Conservation (phyloP, 2,797 vertebrate genomes). For the Poliocrania exsul region DNA sequence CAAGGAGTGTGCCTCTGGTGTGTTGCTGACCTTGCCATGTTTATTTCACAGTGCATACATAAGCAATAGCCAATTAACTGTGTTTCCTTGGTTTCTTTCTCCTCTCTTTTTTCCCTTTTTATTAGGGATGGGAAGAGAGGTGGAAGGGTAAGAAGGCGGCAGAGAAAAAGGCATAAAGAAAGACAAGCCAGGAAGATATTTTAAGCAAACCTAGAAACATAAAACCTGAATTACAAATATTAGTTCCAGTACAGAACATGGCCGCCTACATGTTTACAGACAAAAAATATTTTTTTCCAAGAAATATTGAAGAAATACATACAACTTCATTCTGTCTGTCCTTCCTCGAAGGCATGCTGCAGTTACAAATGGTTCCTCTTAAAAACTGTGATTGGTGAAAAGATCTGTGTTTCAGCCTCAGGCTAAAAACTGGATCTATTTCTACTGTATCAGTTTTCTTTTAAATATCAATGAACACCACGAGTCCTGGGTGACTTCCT, state of each 20-base stretch:
- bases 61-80: background rate
- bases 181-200: background rate
- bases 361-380: background rate
- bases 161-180: background rate
- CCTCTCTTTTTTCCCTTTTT: background rate
- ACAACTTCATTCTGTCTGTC: background rate
- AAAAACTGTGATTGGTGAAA: conserved; percentile 15
- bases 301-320: background rate
- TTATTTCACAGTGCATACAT: background rate
- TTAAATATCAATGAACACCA: conserved; percentile 26
- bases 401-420: background rate
- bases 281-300: background rate
- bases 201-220: background rate
- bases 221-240: background rate
- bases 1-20: background rate
- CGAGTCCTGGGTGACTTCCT: background rate
- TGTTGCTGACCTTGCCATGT: background rate
- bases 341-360: background rate
- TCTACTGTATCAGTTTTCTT: conserved; percentile 1
- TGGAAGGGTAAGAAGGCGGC: background rate
- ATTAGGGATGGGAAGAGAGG: background rate
- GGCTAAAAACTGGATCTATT: conserved; percentile 1
- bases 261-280: background rate
- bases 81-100: background rate
- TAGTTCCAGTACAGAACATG: background rate